Conservation (phyloP, 2,797 vertebrate species). For the Dryobates pubescens region DNA sequence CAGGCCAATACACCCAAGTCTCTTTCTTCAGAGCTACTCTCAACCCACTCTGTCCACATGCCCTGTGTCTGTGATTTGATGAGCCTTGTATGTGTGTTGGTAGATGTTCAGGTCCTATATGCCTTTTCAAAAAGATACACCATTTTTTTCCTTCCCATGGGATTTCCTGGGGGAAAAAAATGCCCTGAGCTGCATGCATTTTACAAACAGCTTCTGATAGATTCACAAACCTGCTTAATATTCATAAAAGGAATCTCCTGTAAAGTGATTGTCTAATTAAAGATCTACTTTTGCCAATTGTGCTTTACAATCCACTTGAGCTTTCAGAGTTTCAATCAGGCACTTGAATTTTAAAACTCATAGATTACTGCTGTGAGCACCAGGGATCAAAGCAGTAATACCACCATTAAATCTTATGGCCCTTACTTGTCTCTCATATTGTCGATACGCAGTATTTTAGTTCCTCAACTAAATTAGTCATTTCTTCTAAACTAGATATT, state of each 20-base stretch:
- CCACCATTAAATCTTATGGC: not conserved
- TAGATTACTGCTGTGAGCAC: slow-evolving; percentile 9
- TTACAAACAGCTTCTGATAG: not conserved
- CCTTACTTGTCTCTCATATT: not conserved
- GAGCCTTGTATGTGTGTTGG: fast-evolving
- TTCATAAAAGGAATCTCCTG: not conserved
- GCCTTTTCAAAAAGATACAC: not conserved
- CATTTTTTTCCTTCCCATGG: not conserved
- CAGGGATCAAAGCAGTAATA: slow-evolving; percentile 13
- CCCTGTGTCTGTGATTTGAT: not conserved
- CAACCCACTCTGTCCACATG: no score
- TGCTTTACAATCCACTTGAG: slow-evolving; percentile 3
- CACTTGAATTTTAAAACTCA: slow-evolving; percentile 21
- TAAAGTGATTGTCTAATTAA: slow-evolving; percentile 23
- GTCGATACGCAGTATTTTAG: not conserved
- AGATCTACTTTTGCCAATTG: slow-evolving; percentile 16
- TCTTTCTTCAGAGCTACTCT: no score
- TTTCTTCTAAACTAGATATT: not conserved
- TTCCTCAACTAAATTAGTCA: slow-evolving; percentile 5
- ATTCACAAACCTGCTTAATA: not conserved
- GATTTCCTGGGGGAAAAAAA: not conserved
- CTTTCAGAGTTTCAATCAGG: not conserved
- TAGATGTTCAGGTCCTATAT: not conserved
- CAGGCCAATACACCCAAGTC: no score
- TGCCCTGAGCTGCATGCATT: not conserved